A percentile compares a stretch with the other conserved stretches of the same genome.
phyloP scores from a whole-genome alignment of 1,140 invertebrate species.

The Calliopsis andreniformis region DNA sequence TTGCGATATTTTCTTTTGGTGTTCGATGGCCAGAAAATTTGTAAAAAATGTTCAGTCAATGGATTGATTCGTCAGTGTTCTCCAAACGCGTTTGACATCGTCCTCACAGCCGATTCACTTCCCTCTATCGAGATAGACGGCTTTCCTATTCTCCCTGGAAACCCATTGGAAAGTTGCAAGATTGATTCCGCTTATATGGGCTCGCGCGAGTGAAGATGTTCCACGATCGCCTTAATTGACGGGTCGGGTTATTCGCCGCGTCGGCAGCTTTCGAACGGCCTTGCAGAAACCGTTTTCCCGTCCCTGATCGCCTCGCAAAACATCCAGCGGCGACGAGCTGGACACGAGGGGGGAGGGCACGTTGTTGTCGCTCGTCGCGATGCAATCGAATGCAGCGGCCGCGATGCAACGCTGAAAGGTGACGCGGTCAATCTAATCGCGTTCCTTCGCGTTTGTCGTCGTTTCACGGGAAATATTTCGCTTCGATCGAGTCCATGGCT shows the following conservation, averaged over 20 bases:
- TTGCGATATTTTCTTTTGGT: too few species aligned
- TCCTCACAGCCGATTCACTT: slow-evolving; percentile 52
- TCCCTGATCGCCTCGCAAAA: slow-evolving; percentile 31
- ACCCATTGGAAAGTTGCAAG: slow-evolving; percentile 62
- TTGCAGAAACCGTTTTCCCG: slow-evolving; percentile 43
- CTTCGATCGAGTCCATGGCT: neutral
- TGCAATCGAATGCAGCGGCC: neutral
- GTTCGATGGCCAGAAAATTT: too few species aligned
- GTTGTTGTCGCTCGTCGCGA: neutral
- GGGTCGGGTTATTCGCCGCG: slow-evolving; percentile 17
- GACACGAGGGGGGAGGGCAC: neutral
- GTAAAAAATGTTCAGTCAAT: too few species aligned
- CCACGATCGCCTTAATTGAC: slow-evolving; percentile 37
- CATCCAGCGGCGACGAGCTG: slow-evolving; percentile 23
- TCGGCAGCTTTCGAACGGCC: slow-evolving; percentile 51
- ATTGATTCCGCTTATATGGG: slow-evolving; percentile 41
- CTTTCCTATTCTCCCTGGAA: slow-evolving; percentile 60
- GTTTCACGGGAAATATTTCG: neutral
- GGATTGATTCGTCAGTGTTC: too few species aligned
- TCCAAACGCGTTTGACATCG: slow-evolving; percentile 1
- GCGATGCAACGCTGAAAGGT: slow-evolving; percentile 13
- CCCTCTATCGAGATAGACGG: slow-evolving; percentile 53
- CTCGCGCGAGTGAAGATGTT: slow-evolving; percentile 44
- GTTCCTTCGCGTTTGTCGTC: slow-evolving; percentile 11
- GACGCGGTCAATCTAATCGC: slow-evolving; percentile 29